These are phyloP conservation scores for Zaprionus kolodkinae DNA, from an alignment of 1,140 invertebrate genomes.

Conservation along the genomic window DNA sequence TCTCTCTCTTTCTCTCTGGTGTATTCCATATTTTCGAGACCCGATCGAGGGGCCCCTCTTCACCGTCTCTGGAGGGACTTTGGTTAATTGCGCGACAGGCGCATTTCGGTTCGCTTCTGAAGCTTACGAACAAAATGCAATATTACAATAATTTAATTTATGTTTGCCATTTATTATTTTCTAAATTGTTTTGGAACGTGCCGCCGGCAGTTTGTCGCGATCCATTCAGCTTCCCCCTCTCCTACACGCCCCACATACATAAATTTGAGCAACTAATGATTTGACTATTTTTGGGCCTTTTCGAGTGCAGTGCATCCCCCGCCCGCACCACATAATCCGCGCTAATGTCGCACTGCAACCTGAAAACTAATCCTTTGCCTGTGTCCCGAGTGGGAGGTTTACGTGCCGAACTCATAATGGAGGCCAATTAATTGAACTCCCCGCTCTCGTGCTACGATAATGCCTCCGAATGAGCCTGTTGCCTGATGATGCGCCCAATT, in stretches of 20 bases:
- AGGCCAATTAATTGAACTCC: conserved; percentile 30
- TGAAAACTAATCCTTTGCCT: conserved; percentile 59
- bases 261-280: conserved; percentile 69
- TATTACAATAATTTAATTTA: conserved; percentile 84
- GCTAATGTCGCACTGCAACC: conserved; percentile 52
- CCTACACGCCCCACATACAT: conserved; percentile 41
- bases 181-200: conserved; percentile 82
- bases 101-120: conserved; percentile 38
- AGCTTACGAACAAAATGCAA: conserved; percentile 62
- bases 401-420: conserved; percentile 32
- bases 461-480: conserved; percentile 9
- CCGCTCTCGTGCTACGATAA: no score
- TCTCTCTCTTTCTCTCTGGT: no score
- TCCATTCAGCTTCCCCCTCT: neutral
- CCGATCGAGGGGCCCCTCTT: neutral
- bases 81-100: conserved; percentile 65
- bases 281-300: conserved; percentile 33
- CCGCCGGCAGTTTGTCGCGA: conserved; percentile 41
- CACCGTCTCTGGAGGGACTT: conserved; percentile 50
- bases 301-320: conserved; percentile 6
- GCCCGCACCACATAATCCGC: conserved; percentile 55
- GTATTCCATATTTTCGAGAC: no score
- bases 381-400: conserved; percentile 11
- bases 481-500: neutral
- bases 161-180: conserved; percentile 83